These are phyloP conservation scores for Lepilemur ruficaudatus DNA, from an alignment of 2,797 vertebrate species.

Conservation along the genomic window DNA sequence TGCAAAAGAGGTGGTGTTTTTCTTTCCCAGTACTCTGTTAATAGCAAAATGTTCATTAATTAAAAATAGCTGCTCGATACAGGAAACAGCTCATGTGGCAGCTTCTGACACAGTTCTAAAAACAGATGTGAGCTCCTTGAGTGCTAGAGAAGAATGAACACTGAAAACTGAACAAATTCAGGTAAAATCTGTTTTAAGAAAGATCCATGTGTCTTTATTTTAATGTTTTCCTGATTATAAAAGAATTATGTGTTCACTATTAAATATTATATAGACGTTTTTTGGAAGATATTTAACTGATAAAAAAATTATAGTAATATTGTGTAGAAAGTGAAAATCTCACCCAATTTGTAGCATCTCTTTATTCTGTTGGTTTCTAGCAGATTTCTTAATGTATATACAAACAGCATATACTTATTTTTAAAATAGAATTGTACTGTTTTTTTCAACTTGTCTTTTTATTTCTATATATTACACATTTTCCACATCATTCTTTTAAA, in stretches of 20 bases:
- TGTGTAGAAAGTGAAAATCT: background rate
- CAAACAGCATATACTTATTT: background rate
- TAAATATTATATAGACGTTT: too few relatives aligned
- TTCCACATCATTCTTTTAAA: background rate
- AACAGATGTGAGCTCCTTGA: background rate
- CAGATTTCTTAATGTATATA: background rate
- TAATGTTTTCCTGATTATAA: background rate
- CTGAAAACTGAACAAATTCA: background rate
- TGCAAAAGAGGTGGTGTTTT: background rate
- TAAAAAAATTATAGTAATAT: background rate
- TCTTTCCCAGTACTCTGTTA: conserved; percentile 38
- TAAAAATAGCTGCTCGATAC: conserved; percentile 54
- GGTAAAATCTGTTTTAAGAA: background rate
- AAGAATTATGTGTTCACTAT: background rate
- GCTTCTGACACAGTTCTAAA: conserved; percentile 56
- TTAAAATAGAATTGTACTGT: background rate
- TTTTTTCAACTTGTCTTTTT: background rate
- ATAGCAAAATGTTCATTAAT: conserved; percentile 61
- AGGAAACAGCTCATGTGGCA: conserved; percentile 52
- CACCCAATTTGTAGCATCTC: background rate
- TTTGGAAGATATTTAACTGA: too few relatives aligned
- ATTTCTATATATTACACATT: background rate
- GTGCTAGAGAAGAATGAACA: background rate
- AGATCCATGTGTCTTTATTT: background rate
- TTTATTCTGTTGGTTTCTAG: background rate